These are phyloP conservation scores for Psilopsiagon aurifrons DNA, from an alignment of 2,113 vertebrate species.

Conservation along the genomic window DNA sequence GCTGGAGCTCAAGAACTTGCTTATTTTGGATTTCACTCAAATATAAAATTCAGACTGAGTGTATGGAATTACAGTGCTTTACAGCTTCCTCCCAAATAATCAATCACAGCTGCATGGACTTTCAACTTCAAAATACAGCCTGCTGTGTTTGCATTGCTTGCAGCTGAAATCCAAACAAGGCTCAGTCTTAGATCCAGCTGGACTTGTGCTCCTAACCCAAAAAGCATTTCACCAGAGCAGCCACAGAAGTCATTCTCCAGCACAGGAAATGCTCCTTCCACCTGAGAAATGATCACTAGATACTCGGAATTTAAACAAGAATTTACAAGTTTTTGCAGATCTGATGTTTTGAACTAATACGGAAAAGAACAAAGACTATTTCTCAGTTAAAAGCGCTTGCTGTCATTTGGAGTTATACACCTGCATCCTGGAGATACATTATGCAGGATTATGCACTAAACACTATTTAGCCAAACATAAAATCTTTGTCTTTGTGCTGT, in stretches of 20 bases:
- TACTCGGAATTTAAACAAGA: neutral
- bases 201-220: neutral
- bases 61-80: neutral
- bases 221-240: neutral
- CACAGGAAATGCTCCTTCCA: constrained; percentile 20
- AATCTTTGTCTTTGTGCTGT: neutral
- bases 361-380: neutral
- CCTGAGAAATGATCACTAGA: neutral
- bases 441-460: neutral
- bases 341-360: neutral
- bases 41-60: neutral
- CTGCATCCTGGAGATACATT: neutral
- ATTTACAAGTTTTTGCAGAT: neutral
- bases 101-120: constrained; percentile 30
- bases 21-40: constrained; percentile 30
- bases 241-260: neutral
- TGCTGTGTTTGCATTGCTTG: constrained; percentile 18
- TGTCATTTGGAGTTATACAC: neutral
- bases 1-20: neutral
- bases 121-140: neutral
- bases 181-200: neutral
- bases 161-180: constrained; percentile 34
- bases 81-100: constrained; percentile 13
- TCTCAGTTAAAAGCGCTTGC: neutral
- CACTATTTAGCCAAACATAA: neutral